These are phyloP conservation scores for Calephelis nemesis DNA, from an alignment of 1,140 invertebrate genomes.

Conservation along the genomic window DNA sequence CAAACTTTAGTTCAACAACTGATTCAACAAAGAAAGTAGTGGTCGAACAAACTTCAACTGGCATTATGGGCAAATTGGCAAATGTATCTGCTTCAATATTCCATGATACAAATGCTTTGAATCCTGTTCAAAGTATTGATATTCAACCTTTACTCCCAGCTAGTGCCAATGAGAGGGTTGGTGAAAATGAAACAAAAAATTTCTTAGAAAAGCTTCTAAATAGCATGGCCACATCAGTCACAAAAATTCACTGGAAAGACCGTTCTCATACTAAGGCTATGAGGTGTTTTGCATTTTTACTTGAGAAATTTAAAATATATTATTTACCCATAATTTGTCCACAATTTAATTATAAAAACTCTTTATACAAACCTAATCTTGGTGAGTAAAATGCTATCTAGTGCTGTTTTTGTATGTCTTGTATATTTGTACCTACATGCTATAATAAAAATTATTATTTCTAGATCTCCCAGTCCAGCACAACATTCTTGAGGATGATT, in stretches of 20 bases:
- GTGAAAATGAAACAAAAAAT: conserved; percentile 92
- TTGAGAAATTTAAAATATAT: conserved; percentile 94
- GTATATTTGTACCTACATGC: neutral
- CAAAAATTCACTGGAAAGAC: conserved; percentile 95
- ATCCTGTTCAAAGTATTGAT: conserved; percentile 89
- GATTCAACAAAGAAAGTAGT: conserved; percentile 68
- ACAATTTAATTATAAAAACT: conserved; percentile 90
- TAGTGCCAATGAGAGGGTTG: conserved; percentile 90
- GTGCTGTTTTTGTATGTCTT: too few relatives aligned
- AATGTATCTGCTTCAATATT: conserved; percentile 81
- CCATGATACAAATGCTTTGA: conserved; percentile 82
- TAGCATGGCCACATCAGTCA: conserved; percentile 93
- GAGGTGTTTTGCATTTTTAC: conserved; percentile 93
- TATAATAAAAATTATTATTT: conserved; percentile 20
- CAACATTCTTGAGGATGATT: conserved; percentile 82
- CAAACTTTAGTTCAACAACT: conserved; percentile 74
- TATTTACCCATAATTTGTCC: conserved; percentile 96
- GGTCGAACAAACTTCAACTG: conserved; percentile 66
- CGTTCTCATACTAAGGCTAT: conserved; percentile 86
- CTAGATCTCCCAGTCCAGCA: conserved; percentile 81
- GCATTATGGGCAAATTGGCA: conserved; percentile 75
- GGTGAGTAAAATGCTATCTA: conserved; percentile 75
- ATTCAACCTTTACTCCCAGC: conserved; percentile 91
- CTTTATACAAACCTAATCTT: conserved; percentile 92
- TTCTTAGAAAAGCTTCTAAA: conserved; percentile 94